These are phyloP conservation scores for Drosophila kurseongensis DNA, from an alignment of 1,140 invertebrate genomes.

Conservation along the genomic window DNA sequence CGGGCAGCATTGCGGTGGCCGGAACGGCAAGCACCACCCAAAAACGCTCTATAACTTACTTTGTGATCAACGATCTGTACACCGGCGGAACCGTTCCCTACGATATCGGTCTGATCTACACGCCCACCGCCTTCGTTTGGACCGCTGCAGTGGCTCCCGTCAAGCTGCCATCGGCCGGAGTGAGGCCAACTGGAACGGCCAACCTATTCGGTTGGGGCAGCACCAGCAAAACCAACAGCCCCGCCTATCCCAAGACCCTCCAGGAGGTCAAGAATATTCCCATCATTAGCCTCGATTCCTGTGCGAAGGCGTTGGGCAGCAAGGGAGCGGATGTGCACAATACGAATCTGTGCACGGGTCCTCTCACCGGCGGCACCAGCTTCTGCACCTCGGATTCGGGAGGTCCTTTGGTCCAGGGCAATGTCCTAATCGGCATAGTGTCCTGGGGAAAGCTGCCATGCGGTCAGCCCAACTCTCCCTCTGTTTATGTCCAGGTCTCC, in stretches of 20 bases:
- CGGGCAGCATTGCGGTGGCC: constrained; percentile 66
- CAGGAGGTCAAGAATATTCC: constrained; percentile 79
- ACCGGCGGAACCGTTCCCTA: constrained; percentile 84
- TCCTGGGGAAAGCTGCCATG: constrained; percentile 85
- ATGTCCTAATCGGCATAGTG: constrained; percentile 84
- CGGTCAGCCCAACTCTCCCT: constrained; percentile 87
- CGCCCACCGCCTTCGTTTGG: constrained; percentile 85
- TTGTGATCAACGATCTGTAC: constrained; percentile 66
- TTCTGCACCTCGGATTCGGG: constrained; percentile 86
- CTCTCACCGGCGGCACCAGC: constrained; percentile 84
- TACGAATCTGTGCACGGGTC: constrained; percentile 86
- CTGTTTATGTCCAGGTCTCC: constrained; percentile 90
- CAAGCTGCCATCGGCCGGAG: constrained; percentile 78
- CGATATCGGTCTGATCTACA: constrained; percentile 86
- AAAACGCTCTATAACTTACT: constrained; percentile 62
- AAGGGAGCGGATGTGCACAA: constrained; percentile 78
- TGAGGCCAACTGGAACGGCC: constrained; percentile 83
- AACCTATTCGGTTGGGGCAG: constrained; percentile 85
- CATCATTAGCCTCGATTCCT: constrained; percentile 68
- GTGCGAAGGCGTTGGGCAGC: constrained; percentile 65
- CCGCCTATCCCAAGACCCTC: constrained; percentile 78
- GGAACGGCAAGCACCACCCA: constrained; percentile 71
- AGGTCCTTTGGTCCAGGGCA: constrained; percentile 81
- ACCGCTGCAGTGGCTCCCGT: constrained; percentile 84
- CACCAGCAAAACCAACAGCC: constrained; percentile 76